Conservation (phyloP, 2,113 vertebrate genomes). For the Isichthys henryi region DNA sequence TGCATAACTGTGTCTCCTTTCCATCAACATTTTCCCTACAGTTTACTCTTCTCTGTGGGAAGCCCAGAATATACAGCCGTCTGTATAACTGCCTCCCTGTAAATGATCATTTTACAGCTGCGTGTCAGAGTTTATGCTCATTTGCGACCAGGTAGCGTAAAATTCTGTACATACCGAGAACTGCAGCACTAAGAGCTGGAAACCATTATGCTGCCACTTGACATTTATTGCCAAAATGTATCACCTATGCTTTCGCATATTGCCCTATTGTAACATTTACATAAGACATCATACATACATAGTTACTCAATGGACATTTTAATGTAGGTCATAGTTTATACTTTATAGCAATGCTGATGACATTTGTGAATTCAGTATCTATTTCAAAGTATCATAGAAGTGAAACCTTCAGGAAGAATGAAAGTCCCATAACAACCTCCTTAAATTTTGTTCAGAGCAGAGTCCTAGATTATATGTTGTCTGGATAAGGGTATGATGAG, state of each 20-base stretch:
- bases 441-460: background rate
- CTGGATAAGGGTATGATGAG: background rate
- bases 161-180: background rate
- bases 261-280: background rate
- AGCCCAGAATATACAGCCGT: background rate
- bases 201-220: background rate
- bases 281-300: background rate
- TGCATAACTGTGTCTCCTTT: background rate
- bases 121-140: background rate
- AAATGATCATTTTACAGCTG: background rate
- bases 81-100: background rate
- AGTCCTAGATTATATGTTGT: background rate
- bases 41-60: background rate
- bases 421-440: background rate
- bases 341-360: background rate
- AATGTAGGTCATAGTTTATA: background rate
- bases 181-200: background rate
- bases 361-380: background rate
- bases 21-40: background rate
- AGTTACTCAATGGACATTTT: background rate
- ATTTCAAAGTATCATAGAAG: background rate
- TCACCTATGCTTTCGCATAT: background rate
- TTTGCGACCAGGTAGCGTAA: background rate
- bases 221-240: background rate
- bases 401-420: background rate